Base-by-base conservation (phyloP, 2,797 vertebrate genomes). In the Bryconaethiops microstoma region DNA sequence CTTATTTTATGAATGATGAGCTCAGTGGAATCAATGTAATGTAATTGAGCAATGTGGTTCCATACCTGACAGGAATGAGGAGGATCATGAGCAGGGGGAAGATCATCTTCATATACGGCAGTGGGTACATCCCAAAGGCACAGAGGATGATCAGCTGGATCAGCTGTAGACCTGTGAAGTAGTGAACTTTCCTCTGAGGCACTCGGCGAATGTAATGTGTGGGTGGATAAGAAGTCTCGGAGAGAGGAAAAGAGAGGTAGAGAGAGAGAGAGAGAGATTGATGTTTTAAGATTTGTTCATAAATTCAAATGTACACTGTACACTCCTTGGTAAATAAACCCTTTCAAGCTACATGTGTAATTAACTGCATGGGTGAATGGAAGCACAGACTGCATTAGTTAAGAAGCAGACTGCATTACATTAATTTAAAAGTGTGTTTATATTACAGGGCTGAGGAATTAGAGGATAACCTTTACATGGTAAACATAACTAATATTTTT, bases 61-160 rank as follows among this genome's bases (percentile, higher is more conserved):
- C 48, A 0, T 94, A 98, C 97, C 98, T 97, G 91, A 98, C 88
- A 0, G 96, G 97, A 63, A 98, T 95, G 86, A 98, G 96, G 81
- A 95, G 90, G 40, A 98, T 97, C 96, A 98, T 98, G 83, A 99
- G 95, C 74, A 98, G 93, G 0, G 97, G 97, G 60, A 99, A 98
- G 84, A 98, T 95, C 97, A 99, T 99, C 93, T 98, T 98, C 95
- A 98, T 96, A 90, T 98, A 98, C 77, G 97, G 96, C 82, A 99
- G 89, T 0, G 96, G 94, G 74, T 97, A 97, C 96, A 98, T 97
- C 72, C 97, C 97, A 0, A 97, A 98, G 0, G 92, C 94, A 81
- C 97, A 98, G 77, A 98, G 92, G 81, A 97, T 91, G 80, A 97
- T 90, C 74, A 99, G 94, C 92, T 99, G 97, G 71, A 97, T 84